Base-by-base conservation (phyloP, 2,113 vertebrate species). In the Saiga tatarica region DNA sequence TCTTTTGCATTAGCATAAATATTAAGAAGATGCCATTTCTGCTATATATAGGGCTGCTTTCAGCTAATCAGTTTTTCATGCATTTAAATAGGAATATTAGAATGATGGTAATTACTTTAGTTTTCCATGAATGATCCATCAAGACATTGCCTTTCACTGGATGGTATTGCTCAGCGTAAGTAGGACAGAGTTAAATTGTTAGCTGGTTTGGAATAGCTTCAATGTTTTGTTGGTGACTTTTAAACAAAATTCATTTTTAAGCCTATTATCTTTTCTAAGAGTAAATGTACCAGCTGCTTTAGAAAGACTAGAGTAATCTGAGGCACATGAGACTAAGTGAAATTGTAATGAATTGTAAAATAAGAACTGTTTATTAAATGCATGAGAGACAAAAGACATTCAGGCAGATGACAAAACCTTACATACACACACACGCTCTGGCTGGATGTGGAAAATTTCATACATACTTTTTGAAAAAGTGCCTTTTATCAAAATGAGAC, bases 21-120 rank as follows among this genome's bases (percentile, higher is more conserved):
- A 99, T 99, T 99, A 99, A 99, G 98, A 98, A 99, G 98, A 98
- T 99, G 98, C 98, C 98, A 98, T 98, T 98, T 98, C 98, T 98
- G 84, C 98, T 99, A 97, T 98, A 98, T 98, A 98, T 98, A 98
- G 98, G 98, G 98, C 98, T 98, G 99, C 99, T 98, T 98, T 98
- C 98, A 99, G 99, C 99, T 99, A 99, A 99, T 99, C 98, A 99
- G 98, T 99, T 99, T 99, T 98, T 99, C 99, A 99, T 99, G 99
- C 99, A 99, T 99, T 99, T 99, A 99, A 99, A 99, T 99, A 99
- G 99, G 99, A 99, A 99, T 99, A 99, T 99, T 99, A 99, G 99
- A 99, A 99, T 99, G 99, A 98, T 98, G 98, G 98, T 99, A 99
- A 98, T 99, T 99, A 99, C 99, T 99, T 98, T 92, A 99, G 99